Evolutionary conservation across 1,140 invertebrate species (phyloP), one percentile per base, ranked within the genome.

Genomic region (Zaprionus gabonicus): DNA sequence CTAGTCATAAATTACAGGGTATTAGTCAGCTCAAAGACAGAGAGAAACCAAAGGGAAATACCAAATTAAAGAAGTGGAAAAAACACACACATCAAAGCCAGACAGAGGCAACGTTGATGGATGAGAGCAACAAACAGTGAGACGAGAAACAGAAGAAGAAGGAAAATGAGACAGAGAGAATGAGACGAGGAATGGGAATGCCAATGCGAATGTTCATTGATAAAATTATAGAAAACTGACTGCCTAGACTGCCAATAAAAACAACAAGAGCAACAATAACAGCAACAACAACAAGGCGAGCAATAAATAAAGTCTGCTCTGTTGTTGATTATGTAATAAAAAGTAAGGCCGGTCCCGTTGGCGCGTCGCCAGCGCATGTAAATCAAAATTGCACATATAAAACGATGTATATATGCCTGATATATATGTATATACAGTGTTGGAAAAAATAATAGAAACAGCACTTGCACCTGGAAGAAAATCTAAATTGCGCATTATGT

Each of bases 281-380:
- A 23, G 23, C 23, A 23, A 23, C 36, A 62, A 59, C 58, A 67
- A 36, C 53, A 65, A 57, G 28, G 55, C 58, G 53, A 76, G 41
- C 31, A 68, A 67, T 36, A 73, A 62, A 51, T 28, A 71, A 62
- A 17, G 62, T 65, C 69, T 67, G 70, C 70, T 64, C 68, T 66
- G 74, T 63, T 41, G 75, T 58, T 73, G 70, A 77, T 77, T 77
- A 77, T 77, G 75, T 73, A 77, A 77, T 77, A 63, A 76, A 76
- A 67, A 62, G 56, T 72, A 77, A 77, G 70, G 75, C 64, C 70
- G 65, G 28, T 60, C 41, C 2, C 41, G 41, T n/a, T 46, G 41
- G 41, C 41, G 41, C 41, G 41, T 46, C 71, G 51, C 49, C 70
- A 58, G 31, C 38, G 59, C 58, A 80, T 80, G 75, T 78, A 80